Conservation (phyloP, 2,797 vertebrate species). For the Micropoecilia bifurca region DNA sequence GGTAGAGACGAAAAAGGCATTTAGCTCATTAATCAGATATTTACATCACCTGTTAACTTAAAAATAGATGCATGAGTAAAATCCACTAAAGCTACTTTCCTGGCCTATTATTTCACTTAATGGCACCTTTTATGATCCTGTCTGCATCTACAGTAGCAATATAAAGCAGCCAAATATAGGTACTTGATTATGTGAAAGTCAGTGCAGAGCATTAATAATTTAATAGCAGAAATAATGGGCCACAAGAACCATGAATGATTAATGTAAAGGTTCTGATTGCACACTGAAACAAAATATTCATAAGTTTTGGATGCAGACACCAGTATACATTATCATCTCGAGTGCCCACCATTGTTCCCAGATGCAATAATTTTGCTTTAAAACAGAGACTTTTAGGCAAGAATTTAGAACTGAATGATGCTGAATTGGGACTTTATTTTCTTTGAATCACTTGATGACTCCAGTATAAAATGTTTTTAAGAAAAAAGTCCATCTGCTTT, state of each 20-base stretch:
- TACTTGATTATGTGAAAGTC: slow-evolving; percentile 69
- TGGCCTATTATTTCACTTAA: slow-evolving; percentile 24
- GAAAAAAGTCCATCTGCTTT: slow-evolving; percentile 7
- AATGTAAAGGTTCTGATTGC: slow-evolving; percentile 80
- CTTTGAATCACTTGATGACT: slow-evolving; percentile 23
- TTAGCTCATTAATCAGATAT: slow-evolving; percentile 35
- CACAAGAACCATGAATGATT: slow-evolving; percentile 79
- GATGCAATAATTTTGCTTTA: slow-evolving; percentile 50
- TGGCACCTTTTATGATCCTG: slow-evolving; percentile 31
- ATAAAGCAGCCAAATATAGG: slow-evolving; percentile 48
- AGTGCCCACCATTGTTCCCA: slow-evolving; percentile 49
- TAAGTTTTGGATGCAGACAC: slow-evolving; percentile 70
- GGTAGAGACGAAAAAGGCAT: slow-evolving; percentile 23
- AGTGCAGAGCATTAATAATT: slow-evolving; percentile 76
- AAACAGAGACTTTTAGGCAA: slow-evolving; percentile 41
- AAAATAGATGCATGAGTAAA: background rate
- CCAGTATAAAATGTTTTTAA: slow-evolving; percentile 11
- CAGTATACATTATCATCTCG: slow-evolving; percentile 64
- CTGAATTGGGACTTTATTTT: slow-evolving; percentile 20
- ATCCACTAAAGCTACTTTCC: background rate
- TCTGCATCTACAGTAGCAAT: slow-evolving; percentile 31
- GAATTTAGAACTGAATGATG: slow-evolving; percentile 53
- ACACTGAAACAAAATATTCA: slow-evolving; percentile 79
- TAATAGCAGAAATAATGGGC: slow-evolving; percentile 76
- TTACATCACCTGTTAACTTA: slow-evolving; percentile 18